Conservation (phyloP, 1,140 invertebrate genomes). For the Listronotus oregonensis region DNA sequence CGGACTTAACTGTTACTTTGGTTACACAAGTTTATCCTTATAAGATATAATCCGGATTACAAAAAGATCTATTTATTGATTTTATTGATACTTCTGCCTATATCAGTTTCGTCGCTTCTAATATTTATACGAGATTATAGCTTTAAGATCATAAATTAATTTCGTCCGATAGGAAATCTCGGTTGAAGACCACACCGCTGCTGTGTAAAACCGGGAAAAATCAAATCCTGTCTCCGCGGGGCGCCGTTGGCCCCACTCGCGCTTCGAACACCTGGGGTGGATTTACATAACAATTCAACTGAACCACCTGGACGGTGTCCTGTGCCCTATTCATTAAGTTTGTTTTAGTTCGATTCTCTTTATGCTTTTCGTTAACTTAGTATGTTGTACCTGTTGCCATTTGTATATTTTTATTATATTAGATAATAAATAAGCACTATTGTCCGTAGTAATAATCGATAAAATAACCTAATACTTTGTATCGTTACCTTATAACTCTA, state of each 20-base stretch:
- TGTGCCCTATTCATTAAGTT: conserved; percentile 10
- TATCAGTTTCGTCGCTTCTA: conserved; percentile 10
- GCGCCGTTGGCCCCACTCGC: conserved; percentile 20
- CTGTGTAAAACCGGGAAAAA: not conserved
- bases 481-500: no score
- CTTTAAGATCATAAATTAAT: conserved; percentile 26
- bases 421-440: no score
- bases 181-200: conserved; percentile 18
- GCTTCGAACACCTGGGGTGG: conserved; percentile 29
- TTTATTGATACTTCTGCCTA: not conserved
- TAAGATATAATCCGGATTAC: no score
- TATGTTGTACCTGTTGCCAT: no score
- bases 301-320: conserved; percentile 43
- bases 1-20: no score
- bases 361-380: not conserved
- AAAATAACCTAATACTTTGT: no score
- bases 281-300: conserved; percentile 44
- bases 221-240: conserved; percentile 23
- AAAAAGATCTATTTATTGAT: no score
- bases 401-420: no score
- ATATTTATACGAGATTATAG: conserved; percentile 1
- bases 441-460: no score
- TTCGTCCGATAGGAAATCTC: conserved; percentile 24
- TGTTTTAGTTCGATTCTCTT: conserved; percentile 13
- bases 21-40: no score